phyloP scores from a whole-genome alignment of 2,888 invertebrate species.

The Hetaerina titia region DNA sequence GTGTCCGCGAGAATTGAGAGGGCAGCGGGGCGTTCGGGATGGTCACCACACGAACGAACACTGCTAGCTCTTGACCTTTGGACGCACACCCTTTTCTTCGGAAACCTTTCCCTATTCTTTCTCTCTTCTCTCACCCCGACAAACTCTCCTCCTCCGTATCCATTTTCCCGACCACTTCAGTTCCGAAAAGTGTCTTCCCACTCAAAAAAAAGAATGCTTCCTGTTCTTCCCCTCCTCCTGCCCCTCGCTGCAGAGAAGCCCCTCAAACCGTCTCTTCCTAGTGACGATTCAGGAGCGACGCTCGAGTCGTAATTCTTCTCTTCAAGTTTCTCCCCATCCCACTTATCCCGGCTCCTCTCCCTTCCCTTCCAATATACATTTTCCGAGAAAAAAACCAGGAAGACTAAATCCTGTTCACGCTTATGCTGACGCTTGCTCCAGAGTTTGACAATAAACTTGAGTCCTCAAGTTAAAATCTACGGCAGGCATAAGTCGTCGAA shows the following conservation, averaged over 20 bases:
- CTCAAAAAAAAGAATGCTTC: background rate
- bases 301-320: constrained; percentile 4
- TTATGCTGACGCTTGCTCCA: background rate
- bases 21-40: background rate
- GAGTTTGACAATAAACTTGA: background rate
- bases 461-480: too few species aligned
- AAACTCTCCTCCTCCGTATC: background rate
- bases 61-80: background rate
- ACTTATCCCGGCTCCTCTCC: background rate
- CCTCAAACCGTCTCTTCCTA: background rate
- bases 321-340: background rate
- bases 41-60: too few species aligned
- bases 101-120: constrained; percentile 13
- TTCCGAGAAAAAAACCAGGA: background rate
- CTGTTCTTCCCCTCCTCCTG: background rate
- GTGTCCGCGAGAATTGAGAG: background rate
- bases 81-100: background rate
- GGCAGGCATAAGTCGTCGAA: too few species aligned
- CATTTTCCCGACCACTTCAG: constrained; percentile 2
- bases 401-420: background rate
- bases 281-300: background rate
- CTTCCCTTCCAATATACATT: background rate
- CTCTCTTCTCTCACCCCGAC: background rate
- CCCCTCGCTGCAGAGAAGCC: background rate
- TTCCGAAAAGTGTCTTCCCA: constrained; percentile 14